Evolutionary conservation across 2,113 vertebrate species (phyloP).

Genomic region (Anhinga anhinga): DNA sequence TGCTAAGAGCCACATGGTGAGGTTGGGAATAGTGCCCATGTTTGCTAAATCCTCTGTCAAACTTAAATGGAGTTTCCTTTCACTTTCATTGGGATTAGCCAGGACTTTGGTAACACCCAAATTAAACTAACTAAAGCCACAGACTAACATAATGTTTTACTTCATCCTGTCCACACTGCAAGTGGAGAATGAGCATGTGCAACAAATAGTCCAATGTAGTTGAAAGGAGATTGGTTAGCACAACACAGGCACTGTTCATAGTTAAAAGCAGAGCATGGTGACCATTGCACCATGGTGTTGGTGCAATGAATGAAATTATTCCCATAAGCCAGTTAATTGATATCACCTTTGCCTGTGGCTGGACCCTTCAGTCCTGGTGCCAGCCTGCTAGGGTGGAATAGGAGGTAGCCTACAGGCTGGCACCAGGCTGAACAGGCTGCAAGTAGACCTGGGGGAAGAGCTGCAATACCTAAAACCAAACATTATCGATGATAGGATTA

Average conservation of each 20-base stretch:
- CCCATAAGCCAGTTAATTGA: background rate
- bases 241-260: accelerated
- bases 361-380: background rate
- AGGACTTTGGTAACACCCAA: background rate
- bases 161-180: background rate
- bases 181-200: background rate
- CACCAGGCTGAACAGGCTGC: background rate
- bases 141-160: background rate
- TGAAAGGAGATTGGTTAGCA: background rate
- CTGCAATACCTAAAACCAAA: background rate
- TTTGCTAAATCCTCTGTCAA: background rate
- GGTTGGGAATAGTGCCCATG: background rate
- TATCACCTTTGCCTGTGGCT: background rate
- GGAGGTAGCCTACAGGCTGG: background rate
- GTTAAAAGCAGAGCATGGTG: background rate
- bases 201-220: background rate
- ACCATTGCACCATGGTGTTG: background rate
- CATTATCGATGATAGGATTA: background rate
- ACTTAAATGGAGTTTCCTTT: background rate
- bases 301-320: background rate
- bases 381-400: background rate
- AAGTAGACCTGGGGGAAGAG: background rate
- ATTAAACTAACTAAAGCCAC: background rate
- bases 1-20: background rate
- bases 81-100: background rate